These are phyloP conservation scores for Ctenosaura bakeri DNA, from an alignment of 2,797 vertebrate species.

Conservation along the genomic window DNA sequence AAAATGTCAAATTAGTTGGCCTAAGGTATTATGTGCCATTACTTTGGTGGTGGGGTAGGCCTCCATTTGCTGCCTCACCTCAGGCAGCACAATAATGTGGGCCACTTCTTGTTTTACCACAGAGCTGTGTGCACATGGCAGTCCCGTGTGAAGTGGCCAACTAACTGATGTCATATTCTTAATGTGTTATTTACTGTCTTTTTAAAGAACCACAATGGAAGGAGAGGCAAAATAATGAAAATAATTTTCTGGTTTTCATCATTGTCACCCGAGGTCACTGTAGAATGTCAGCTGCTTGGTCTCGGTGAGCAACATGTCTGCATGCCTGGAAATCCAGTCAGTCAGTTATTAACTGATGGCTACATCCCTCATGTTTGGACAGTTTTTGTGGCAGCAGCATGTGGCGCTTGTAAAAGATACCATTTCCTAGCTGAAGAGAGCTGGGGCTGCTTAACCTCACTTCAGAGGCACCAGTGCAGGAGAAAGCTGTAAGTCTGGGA, in stretches of 20 bases:
- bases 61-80: background rate
- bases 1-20: background rate
- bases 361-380: slow-evolving; percentile 1
- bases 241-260: background rate
- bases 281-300: background rate
- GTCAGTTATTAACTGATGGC: background rate
- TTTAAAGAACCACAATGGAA: background rate
- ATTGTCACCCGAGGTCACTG: slow-evolving; percentile 9
- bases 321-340: background rate
- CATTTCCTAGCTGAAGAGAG: background rate
- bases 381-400: slow-evolving; percentile 12
- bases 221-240: background rate
- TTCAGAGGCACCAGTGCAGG: fast-evolving
- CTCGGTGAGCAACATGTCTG: slow-evolving; percentile 9
- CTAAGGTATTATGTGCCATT: background rate
- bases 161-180: background rate
- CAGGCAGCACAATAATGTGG: background rate
- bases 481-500: slow-evolving; percentile 9
- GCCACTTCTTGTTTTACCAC: background rate
- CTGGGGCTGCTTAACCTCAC: background rate
- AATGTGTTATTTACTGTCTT: background rate
- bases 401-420: fast-evolving
- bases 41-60: background rate
- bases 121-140: background rate
- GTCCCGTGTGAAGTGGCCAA: background rate